Evolutionary conservation across 2,888 invertebrate genomes (phyloP).

Genomic region (Chrysotoxum bicinctum): DNA sequence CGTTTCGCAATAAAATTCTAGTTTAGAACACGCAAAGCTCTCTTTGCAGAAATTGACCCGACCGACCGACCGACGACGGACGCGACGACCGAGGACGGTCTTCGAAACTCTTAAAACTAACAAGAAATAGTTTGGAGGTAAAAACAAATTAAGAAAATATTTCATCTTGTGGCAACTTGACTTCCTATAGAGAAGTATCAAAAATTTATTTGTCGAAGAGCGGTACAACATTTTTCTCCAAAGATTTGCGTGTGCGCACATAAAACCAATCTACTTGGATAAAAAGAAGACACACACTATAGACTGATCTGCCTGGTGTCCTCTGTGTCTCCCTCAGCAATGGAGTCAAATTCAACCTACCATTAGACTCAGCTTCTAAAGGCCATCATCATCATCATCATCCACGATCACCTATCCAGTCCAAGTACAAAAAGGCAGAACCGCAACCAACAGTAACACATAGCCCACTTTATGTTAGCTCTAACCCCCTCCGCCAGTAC

Average conservation of each 20-base stretch:
- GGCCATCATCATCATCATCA: conserved; percentile 69
- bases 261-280: conserved; percentile 51
- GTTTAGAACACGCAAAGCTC: conserved; percentile 55
- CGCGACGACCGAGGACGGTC: neutral
- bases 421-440: conserved; percentile 59
- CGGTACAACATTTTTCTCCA: conserved; percentile 47
- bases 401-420: conserved; percentile 63
- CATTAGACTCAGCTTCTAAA: conserved; percentile 58
- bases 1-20: conserved; percentile 62
- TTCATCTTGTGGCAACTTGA: conserved; percentile 46
- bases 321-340: too few species aligned
- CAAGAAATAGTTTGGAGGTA: conserved; percentile 43
- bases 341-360: too few species aligned
- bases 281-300: conserved; percentile 12
- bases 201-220: conserved; percentile 65
- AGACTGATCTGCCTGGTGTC: conserved; percentile 2
- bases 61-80: neutral
- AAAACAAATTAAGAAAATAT: conserved; percentile 65
- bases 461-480: conserved; percentile 10
- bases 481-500: neutral
- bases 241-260: conserved; percentile 62
- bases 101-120: neutral
- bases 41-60: neutral
- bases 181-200: conserved; percentile 48
- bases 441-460: conserved; percentile 53